phyloP scores from a whole-genome alignment of 1,140 invertebrate genomes.

The Probaryconus sp. region DNA sequence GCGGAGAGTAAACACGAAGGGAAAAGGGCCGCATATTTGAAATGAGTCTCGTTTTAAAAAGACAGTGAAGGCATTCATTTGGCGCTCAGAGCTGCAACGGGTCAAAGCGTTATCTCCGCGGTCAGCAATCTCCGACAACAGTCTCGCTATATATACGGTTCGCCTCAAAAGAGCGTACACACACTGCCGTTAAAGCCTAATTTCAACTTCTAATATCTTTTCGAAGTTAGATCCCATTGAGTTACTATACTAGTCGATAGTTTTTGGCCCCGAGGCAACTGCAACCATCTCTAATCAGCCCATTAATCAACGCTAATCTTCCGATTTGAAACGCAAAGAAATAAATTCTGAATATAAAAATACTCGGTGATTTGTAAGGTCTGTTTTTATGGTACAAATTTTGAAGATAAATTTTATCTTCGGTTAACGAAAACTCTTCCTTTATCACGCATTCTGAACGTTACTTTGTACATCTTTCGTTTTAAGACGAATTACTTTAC shows the following conservation, averaged over 20 bases:
- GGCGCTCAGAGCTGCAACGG: constrained; percentile 70
- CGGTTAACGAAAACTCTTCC: constrained; percentile 11
- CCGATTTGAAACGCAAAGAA: not conserved
- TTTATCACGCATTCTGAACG: constrained; percentile 20
- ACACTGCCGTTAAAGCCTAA: constrained; percentile 49
- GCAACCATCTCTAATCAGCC: no score
- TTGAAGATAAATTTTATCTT: constrained; percentile 7
- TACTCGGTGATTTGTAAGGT: no score
- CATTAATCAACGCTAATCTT: constrained; percentile 12
- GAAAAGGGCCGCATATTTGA: constrained; percentile 71
- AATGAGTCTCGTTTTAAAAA: constrained; percentile 68
- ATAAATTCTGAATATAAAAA: no score
- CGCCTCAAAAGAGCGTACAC: constrained; percentile 39
- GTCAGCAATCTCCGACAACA: constrained; percentile 74
- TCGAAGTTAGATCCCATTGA: not conserved
- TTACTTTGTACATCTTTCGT: no score
- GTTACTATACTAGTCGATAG: not conserved
- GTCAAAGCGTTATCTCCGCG: constrained; percentile 76
- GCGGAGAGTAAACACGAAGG: constrained; percentile 55
- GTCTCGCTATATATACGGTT: constrained; percentile 62
- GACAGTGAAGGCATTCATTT: constrained; percentile 76
- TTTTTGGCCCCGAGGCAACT: no score
- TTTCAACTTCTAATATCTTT: constrained; percentile 42
- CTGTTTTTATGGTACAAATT: constrained; percentile 3
- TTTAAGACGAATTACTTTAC: constrained; percentile 1